Base-by-base conservation (phyloP, 2,113 vertebrate genomes). In the Megalops atlanticus region DNA sequence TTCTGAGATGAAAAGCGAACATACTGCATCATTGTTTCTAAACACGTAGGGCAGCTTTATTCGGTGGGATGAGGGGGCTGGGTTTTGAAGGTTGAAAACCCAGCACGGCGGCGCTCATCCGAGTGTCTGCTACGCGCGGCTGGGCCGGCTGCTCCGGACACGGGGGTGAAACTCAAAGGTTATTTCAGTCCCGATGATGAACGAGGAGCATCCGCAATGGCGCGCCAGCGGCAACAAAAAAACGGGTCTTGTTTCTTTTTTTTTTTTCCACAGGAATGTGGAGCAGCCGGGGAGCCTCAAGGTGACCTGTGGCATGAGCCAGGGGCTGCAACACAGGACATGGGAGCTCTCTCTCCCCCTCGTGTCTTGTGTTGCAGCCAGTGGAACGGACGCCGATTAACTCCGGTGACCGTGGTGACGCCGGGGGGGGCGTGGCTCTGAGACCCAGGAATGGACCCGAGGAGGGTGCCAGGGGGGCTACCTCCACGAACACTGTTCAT, bases 321-420 rank as follows among this genome's bases (percentile, higher is more conserved):
- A 86, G 81, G 75, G 93, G 94, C 94, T 95, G 94, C 93, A 95
- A 94, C 94, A 95, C 94, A 93, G 94, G 94, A 93, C 93, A 94
- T 93, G 94, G 92, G 94, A 94, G 90, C 90, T 89, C 84, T 93
- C 76, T 88, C 84, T 85, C 88, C 92, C 87, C 89, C 94, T 95
- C 94, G 94, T 95, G 94, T 95, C 94, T 95, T 95, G 93, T 94
- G 94, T 94, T 95, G 93, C 93, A 94, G 93, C 94, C 94, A 94
- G 93, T 91, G 93, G 93, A 91, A 80, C 89, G 81, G 90, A 89
- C 88, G 84, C 80, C 47, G 6, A 77, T 77, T 77, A 77, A 52
- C 45, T 6, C 27, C 21, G n/a, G 8, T 8, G 7, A 18, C 78
- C 10, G 39, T 35, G 24, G 40, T 35, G 2, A 21, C 0, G 0